Percentiles rank a stretch among this genome's conserved stretches.
Conservation (phyloP, 2,888 invertebrate genomes). For the Torymus tubicola region DNA sequence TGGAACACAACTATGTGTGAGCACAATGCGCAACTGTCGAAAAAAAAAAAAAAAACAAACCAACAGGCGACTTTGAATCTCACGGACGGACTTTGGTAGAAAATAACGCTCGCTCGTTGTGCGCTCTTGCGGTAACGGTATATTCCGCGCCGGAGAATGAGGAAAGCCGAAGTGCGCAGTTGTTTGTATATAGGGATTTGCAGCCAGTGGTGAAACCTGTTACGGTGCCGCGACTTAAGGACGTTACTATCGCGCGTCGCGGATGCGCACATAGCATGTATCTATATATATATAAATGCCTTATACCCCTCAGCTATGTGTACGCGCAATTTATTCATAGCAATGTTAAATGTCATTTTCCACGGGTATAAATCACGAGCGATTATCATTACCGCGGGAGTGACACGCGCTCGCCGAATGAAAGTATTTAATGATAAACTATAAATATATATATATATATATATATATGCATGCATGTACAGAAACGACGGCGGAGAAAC, state of each 20-base stretch:
- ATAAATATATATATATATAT: too few species aligned
- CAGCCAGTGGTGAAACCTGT: constrained; percentile 30
- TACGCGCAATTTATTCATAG: not conserved
- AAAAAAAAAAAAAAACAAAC: too few species aligned
- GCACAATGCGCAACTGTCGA: not conserved
- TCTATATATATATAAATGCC: too few species aligned
- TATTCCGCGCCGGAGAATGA: constrained; percentile 17
- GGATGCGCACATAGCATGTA: too few species aligned
- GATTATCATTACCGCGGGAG: constrained; percentile 11
- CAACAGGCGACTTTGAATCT: too few species aligned
- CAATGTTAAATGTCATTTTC: constrained; percentile 25
- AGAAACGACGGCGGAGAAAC: too few species aligned
- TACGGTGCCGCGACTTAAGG: not conserved
- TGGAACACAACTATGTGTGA: not conserved
- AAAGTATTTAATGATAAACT: not conserved
- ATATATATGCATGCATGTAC: too few species aligned
- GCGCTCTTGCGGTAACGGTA: constrained; percentile 42
- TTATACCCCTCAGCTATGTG: too few species aligned
- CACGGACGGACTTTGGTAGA: too few species aligned
- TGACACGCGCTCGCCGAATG: not conserved
- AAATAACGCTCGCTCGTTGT: too few species aligned
- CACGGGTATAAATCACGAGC: constrained; percentile 3
- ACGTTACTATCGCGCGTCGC: too few species aligned
- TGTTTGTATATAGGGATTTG: constrained; percentile 29
- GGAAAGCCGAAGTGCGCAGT: constrained; percentile 31